Conservation (phyloP, 2,113 vertebrate species). For the Ranitomeya variabilis region DNA sequence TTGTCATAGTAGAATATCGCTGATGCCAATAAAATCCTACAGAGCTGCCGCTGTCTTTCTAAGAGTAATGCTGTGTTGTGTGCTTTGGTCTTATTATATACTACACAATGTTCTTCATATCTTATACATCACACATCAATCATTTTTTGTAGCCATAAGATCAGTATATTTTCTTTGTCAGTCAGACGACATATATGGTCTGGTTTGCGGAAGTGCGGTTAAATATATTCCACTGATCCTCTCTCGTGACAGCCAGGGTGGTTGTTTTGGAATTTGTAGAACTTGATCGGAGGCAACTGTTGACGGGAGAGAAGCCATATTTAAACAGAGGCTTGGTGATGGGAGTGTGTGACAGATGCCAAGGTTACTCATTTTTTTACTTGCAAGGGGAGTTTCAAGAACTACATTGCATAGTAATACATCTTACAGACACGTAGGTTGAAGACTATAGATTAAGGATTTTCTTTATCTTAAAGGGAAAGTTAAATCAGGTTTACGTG, state of each 20-base stretch:
- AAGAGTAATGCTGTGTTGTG: not conserved
- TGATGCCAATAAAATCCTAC: not conserved
- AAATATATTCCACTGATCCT: slow-evolving; percentile 39
- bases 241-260: slow-evolving; percentile 22
- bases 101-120: not conserved
- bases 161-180: slow-evolving; percentile 7
- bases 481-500: too few relatives aligned
- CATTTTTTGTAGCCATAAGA: not conserved
- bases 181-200: not conserved
- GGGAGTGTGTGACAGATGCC: slow-evolving; percentile 33
- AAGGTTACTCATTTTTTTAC: slow-evolving; percentile 28
- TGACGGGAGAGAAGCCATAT: slow-evolving; percentile 19
- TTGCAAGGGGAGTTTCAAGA: not conserved
- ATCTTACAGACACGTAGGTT: not conserved
- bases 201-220: slow-evolving; percentile 13
- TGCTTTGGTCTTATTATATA: not conserved
- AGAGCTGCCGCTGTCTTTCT: not conserved
- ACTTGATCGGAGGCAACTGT: slow-evolving; percentile 47
- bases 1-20: not conserved
- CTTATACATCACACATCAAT: not conserved
- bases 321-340: slow-evolving; percentile 13
- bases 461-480: not conserved
- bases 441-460: not conserved
- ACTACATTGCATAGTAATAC: not conserved
- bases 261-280: slow-evolving; percentile 56